A percentile compares a stretch with the other conserved stretches of the same genome.
These are phyloP conservation scores for Luidia sarsii DNA, from an alignment of 53 echinoderm and acorn worm species.

Conservation along the genomic window DNA sequence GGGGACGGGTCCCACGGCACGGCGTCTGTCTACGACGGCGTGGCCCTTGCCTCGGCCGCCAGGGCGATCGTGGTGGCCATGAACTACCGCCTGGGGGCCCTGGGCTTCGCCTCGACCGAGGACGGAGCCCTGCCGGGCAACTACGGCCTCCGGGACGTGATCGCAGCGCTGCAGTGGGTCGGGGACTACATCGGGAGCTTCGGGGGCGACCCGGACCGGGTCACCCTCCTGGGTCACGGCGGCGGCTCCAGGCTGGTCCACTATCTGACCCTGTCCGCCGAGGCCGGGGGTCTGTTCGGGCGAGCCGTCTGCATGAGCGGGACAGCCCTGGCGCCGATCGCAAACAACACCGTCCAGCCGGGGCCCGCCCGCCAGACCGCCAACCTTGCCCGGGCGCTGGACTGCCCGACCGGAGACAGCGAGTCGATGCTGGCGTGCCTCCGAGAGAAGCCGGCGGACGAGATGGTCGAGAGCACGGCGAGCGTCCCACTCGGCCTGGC, in stretches of 20 bases:
- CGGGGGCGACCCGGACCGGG: constrained; percentile 64
- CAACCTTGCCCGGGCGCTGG: constrained; percentile 11
- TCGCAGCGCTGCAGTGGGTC: constrained; percentile 70
- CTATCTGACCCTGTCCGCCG: constrained; percentile 43
- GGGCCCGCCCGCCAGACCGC: constrained; percentile 35
- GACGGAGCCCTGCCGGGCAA: constrained; percentile 64
- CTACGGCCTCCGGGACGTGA: constrained; percentile 65
- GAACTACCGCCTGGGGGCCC: constrained; percentile 73
- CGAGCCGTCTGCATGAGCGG: constrained; percentile 52
- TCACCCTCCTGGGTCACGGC: constrained; percentile 66
- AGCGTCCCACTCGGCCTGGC: background rate
- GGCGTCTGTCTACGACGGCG: constrained; percentile 33
- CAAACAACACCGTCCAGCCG: background rate
- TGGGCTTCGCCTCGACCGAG: constrained; percentile 70
- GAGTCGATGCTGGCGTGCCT: constrained; percentile 4
- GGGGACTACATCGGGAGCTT: constrained; percentile 67
- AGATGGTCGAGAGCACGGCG: background rate
- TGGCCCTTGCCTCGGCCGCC: constrained; percentile 52
- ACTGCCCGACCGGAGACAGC: constrained; percentile 32
- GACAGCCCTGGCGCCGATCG: constrained; percentile 8
- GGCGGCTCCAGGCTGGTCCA: constrained; percentile 55
- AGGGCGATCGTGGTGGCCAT: constrained; percentile 66
- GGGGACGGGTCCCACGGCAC: constrained; percentile 6
- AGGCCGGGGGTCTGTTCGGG: constrained; percentile 59
- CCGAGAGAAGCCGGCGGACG: constrained; percentile 24